Base-by-base conservation (phyloP, 2,797 vertebrate species). In the Enteromius paludinosus region DNA sequence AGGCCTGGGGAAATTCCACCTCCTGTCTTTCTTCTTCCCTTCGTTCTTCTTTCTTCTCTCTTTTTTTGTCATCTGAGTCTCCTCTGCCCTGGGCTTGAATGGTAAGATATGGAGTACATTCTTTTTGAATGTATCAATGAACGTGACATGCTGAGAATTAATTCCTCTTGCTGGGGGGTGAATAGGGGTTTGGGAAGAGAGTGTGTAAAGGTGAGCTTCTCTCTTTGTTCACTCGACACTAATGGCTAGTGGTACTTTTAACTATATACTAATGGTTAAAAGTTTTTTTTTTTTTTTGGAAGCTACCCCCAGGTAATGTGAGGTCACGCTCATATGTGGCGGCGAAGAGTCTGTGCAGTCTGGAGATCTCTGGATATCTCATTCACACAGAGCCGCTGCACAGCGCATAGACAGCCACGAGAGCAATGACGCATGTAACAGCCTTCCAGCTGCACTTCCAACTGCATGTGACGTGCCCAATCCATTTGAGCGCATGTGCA, bases 351-450 rank as follows among this genome's bases (percentile, higher is more conserved):
- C 78, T 84, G 68, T 66, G 70, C 78, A 71, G 73, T 78, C 43
- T 75, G 54, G 30, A 83, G 61, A 76, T 78, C 25, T 80, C 79
- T 78, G 79, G 71, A 77, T 84, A 77, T 82, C 66, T 84, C 76
- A 61, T 84, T 72, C 52, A 78, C n/a, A 54, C 35, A 12, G 69
- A 82, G 80, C 59, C 71, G 61, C 72, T 83, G 73, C 73, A 35
- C 82, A 47, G 79, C 18, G 14, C 72, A 81, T 25, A 82, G 74
- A 66, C 61, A 64, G 78, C 65, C 79, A 61, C 20, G 71, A 75
- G 76, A 79, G 82, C 84, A 64, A 59, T 47, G 79, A 66, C 73
- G 86, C 86, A 84, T 86, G 74, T 47, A 79, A 66, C 61, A 77
- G 77, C 78, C 85, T 30, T 81, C 73, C 78, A 79, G 62, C 80